phyloP scores from a whole-genome alignment of 2,797 vertebrate species.

The Darevskia nairensis region DNA sequence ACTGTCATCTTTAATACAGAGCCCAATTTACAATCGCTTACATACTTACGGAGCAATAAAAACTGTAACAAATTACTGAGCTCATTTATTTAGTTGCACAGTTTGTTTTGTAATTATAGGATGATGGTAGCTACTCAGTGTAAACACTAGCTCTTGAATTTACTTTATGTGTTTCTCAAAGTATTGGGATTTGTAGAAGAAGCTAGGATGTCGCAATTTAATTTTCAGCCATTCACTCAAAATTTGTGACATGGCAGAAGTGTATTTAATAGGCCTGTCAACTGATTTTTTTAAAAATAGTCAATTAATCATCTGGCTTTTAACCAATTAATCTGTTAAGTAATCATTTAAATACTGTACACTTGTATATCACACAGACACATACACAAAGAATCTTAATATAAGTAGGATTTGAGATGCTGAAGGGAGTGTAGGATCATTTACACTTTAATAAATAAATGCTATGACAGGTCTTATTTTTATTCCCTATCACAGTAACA shows the following conservation, averaged over 20 bases:
- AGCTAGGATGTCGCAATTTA: neutral
- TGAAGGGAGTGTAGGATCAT: neutral
- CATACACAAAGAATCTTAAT: neutral
- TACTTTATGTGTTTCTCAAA: neutral
- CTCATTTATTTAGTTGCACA: conserved; percentile 53
- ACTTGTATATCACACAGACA: neutral
- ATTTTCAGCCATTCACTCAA: conserved; percentile 26
- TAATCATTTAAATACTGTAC: neutral
- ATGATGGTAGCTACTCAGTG: neutral
- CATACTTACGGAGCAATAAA: conserved; percentile 37
- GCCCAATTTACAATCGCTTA: conserved; percentile 49
- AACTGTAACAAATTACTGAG: conserved; percentile 54
- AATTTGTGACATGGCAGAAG: neutral
- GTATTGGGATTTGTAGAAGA: neutral
- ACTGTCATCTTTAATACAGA: conserved; percentile 59
- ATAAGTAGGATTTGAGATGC: neutral
- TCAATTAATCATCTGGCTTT: conserved; percentile 16
- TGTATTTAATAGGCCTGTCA: conserved; percentile 3
- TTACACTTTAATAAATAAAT: conserved; percentile 15
- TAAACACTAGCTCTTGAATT: neutral
- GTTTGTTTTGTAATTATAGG: conserved; percentile 60
- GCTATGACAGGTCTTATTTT: neutral
- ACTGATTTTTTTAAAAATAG: neutral
- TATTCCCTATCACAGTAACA: neutral
- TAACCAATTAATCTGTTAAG: conserved; percentile 5